A percentile compares a stretch with the other conserved stretches of the same genome.
phyloP scores from a whole-genome alignment of 2,797 vertebrate genomes.

The Periophthalmus magnuspinnatus region DNA sequence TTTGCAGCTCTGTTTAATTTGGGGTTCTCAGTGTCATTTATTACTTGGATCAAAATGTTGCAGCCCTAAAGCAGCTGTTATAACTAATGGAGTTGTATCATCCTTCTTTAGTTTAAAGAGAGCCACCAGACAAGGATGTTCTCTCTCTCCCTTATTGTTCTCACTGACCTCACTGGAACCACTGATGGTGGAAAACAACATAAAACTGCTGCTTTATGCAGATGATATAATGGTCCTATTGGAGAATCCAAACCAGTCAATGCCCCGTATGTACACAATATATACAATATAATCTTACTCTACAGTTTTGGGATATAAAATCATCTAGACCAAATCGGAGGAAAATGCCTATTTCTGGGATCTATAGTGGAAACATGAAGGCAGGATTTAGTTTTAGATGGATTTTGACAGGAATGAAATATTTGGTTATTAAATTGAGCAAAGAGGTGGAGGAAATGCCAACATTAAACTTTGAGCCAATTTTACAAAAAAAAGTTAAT shows the following conservation, averaged over 20 bases:
- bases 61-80: background rate
- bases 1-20: background rate
- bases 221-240: background rate
- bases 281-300: background rate
- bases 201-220: background rate
- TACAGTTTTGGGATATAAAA: slow-evolving; percentile 2
- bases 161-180: background rate
- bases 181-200: background rate
- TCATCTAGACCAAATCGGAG: slow-evolving; percentile 14
- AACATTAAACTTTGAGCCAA: background rate
- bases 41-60: background rate
- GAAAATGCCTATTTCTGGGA: background rate
- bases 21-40: background rate
- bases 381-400: slow-evolving; percentile 16
- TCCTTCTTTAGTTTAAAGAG: background rate
- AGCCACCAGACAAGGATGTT: background rate
- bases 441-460: slow-evolving; percentile 15
- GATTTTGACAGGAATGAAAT: slow-evolving; percentile 12
- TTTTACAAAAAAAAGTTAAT: slow-evolving; percentile 22
- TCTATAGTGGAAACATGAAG: background rate
- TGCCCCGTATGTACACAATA: background rate
- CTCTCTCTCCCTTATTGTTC: background rate
- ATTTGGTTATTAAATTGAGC: slow-evolving; percentile 6
- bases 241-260: background rate
- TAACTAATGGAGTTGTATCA: background rate